A percentile compares a stretch with the other conserved stretches of the same genome.
These are phyloP conservation scores for Rhamphomyia laevipes DNA, from an alignment of 2,888 invertebrate species.

Conservation along the genomic window DNA sequence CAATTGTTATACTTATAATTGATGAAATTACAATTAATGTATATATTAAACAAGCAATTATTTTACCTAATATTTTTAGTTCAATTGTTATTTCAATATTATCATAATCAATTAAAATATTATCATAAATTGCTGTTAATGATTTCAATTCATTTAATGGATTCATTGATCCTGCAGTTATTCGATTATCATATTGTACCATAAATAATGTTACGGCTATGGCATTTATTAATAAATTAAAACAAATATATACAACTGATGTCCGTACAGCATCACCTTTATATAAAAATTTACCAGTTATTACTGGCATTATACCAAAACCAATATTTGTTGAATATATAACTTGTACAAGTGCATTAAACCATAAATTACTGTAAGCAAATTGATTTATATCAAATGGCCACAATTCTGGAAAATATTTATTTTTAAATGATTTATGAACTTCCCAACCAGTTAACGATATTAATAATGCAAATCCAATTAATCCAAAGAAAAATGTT, in stretches of 20 bases:
- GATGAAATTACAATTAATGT: constrained; percentile 30
- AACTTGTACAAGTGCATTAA: constrained; percentile 36
- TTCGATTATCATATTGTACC: constrained; percentile 32
- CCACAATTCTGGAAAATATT: constrained; percentile 34
- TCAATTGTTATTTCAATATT: constrained; percentile 13
- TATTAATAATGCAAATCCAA: constrained; percentile 28
- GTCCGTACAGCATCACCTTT: constrained; percentile 38
- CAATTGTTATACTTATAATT: constrained; percentile 30
- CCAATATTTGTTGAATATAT: constrained; percentile 36
- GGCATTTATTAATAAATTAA: constrained; percentile 34
- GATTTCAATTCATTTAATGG: constrained; percentile 32
- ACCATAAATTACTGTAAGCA: constrained; percentile 33
- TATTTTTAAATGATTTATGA: constrained; percentile 27
- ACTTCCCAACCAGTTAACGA: constrained; percentile 34
- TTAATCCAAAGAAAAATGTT: constrained; percentile 30
- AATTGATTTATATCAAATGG: constrained; percentile 24
- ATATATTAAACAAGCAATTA: constrained; percentile 30
- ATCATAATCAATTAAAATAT: constrained; percentile 23
- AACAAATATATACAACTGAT: constrained; percentile 35
- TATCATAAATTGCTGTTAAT: constrained; percentile 34
- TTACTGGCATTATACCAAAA: constrained; percentile 33
- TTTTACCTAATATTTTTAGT: constrained; percentile 21
- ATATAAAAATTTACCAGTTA: constrained; percentile 38
- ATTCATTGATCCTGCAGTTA: constrained; percentile 16
- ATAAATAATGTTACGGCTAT: constrained; percentile 35